Evolutionary conservation across 2,113 vertebrate genomes (phyloP), one percentile per base, ranked within the genome.

Genomic region (Hyperoodon ampullatus): DNA sequence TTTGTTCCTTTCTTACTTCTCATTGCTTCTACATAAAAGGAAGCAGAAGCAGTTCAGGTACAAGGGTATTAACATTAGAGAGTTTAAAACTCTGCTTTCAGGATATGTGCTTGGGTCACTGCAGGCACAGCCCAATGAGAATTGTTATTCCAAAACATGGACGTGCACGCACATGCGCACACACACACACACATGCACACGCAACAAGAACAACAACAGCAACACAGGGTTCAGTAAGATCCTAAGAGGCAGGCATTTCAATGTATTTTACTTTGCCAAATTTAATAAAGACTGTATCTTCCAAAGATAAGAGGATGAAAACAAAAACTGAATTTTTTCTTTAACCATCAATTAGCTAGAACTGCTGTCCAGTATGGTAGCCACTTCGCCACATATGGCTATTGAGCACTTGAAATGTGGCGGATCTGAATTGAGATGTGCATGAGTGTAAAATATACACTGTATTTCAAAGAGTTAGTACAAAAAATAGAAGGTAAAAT

Each of bases 231-330:
- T 93, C 83, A 93, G 24, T 53, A 26, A 86, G 63, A 92, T 55
- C 39, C 61, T 80, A 81, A 47, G 70, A 90, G 23, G 33, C 35
- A 75, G 30, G 50, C 8, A 5, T 86, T 72, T 80, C 58, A 30
- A 65, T 63, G 16, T 55, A 80, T 87, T 94, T 80, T 26, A 66
- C 14, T 28, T 95, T 81, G 63, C 53, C 74, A 92, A 84, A 81
- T 87, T 86, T 95, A 87, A 18, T 65, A 80, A 80, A 91, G 44
- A 82, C 50, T 82, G 16, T 42, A 65, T 93, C 97, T 96, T 92
- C 33, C 28, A 80, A 90, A 93, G 66, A 89, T 80, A 60, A 66
- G n/a, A 63, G 28, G 28, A 93, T 78, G 53, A 80, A 88, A 84
- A 55, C 44, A 71, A 90, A 90, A 96, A 65, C 26, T 65, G 24